Percentiles rank a stretch among this genome's conserved stretches.
Evolutionary conservation across 2,113 vertebrate species (phyloP).

Genomic region (Zosterops hypoxanthus): DNA sequence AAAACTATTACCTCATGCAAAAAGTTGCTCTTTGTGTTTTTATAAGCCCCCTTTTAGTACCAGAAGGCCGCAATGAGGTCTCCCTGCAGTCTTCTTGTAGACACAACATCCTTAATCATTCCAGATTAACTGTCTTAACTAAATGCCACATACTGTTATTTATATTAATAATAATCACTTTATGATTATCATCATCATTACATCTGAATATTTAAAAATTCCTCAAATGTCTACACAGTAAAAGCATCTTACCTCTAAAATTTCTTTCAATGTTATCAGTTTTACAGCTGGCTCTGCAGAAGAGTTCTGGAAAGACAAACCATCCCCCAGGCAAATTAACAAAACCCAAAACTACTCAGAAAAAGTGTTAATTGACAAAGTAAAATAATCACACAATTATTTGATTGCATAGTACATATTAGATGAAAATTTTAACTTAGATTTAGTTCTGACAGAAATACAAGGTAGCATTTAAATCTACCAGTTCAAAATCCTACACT

Average conservation of each 20-base stretch:
- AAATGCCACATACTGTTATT: background rate
- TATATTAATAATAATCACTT: background rate
- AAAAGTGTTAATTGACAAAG: background rate
- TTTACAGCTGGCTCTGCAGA: constrained; percentile 1
- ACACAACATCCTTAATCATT: background rate
- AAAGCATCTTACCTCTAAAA: constrained; percentile 74
- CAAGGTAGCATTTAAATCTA: background rate
- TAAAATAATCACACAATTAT: background rate
- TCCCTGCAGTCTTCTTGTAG: background rate
- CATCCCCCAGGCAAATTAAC: background rate
- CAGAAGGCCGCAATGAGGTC: background rate
- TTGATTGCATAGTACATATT: background rate
- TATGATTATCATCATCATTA: background rate
- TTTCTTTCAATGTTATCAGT: constrained; percentile 60
- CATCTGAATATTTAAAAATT: background rate
- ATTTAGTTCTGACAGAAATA: background rate
- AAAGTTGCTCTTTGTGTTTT: background rate
- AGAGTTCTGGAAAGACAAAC: constrained; percentile 33
- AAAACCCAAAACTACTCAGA: background rate
- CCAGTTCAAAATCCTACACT: background rate
- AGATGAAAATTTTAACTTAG: background rate
- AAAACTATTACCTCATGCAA: background rate
- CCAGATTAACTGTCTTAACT: background rate
- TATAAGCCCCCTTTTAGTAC: background rate
- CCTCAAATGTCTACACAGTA: background rate